Base-by-base conservation (phyloP, 2,113 vertebrate species). In the Myotis davidii region DNA sequence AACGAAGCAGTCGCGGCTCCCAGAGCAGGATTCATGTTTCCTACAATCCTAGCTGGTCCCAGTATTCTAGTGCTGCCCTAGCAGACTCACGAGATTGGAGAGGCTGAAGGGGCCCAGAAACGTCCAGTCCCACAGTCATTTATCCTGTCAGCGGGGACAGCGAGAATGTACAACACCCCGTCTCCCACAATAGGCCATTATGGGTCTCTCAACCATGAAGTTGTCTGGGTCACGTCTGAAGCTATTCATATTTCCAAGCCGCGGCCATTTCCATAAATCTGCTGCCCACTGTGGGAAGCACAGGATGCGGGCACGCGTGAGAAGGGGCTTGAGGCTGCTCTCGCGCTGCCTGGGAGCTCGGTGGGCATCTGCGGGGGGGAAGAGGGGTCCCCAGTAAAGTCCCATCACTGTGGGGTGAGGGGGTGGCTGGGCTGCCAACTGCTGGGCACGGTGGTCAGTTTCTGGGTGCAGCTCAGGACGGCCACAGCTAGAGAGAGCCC, bases 261-360 rank as follows among this genome's bases (percentile, higher is more conserved):
- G 72, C 81, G n/a, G 32, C 85, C n/a, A 79, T 95, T 96, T 93
- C 88, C 86, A 94, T 84, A 95, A 97, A 96, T 77, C 74, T 85
- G 91, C 50, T 92, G 0, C 78, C 86, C 94, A 42, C 59, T 21
- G 78, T 77, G 64, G 45, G 21, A 78, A 34, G 56, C 45, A 27
- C 82, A 42, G 70, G 64, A 32, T 6, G 9, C 25, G 72, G 48
- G 61, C 5, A 79, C 69, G 23, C 27, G 27, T 9, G 32, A 52
- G 64, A 39, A 59, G 16, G 85, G 85, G 64, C 85, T 77, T 2
- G 1, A 17, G 34, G 74, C 92, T 42, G 70, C 32, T 17, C 12
- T 50, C 34, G 12, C 2, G 7, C 74, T 9, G 67, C 52, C 89
- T 37, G 9, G 65, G 52, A 34, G 52, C 42, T 37, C 50, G 5